phyloP scores from a whole-genome alignment of 2,797 vertebrate species.

The Hylomyscus alleni region DNA sequence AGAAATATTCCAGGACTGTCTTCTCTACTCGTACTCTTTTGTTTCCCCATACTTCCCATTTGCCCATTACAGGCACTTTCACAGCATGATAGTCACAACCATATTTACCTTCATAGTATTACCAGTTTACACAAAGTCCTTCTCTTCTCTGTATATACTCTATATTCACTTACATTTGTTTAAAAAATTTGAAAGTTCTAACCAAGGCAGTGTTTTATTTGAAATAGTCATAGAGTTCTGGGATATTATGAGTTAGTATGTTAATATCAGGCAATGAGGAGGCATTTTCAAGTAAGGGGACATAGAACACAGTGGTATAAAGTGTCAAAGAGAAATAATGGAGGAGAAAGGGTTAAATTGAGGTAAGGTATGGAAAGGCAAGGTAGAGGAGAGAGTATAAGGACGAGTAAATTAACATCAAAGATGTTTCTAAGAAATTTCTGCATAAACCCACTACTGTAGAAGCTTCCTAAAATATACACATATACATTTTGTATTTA shows the following conservation, averaged over 20 bases:
- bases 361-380: neutral
- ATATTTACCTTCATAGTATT: neutral
- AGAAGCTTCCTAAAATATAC: neutral
- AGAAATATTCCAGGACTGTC: constrained; percentile 29
- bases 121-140: neutral
- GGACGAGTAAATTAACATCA: neutral
- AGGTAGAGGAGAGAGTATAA: neutral
- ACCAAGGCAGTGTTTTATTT: neutral
- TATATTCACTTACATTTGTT: neutral
- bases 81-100: neutral
- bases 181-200: neutral
- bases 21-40: neutral
- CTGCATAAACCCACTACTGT: neutral
- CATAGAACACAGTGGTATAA: neutral
- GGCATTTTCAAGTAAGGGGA: neutral
- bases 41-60: constrained; percentile 15
- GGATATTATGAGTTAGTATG: neutral
- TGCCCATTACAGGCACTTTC: neutral
- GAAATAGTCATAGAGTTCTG: neutral
- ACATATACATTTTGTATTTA: neutral
- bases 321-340: neutral
- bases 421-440: neutral
- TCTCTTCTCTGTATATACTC: neutral
- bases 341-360: neutral
- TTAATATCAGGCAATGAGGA: neutral